Evolutionary conservation across 2,888 invertebrate species (phyloP).

Genomic region (Nomada lathburiana): DNA sequence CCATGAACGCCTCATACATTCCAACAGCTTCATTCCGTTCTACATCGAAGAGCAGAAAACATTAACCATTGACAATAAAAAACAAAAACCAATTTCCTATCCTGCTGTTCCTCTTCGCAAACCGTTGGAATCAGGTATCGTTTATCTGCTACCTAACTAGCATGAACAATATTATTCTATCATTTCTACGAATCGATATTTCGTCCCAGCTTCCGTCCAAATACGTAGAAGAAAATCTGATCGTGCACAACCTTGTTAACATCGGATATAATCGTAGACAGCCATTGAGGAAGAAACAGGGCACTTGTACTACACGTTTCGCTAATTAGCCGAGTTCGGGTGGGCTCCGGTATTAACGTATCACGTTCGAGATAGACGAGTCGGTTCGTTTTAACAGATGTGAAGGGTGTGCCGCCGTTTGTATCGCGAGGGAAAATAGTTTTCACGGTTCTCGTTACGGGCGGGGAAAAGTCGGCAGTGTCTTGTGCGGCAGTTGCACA

Average conservation of each 20-base stretch:
- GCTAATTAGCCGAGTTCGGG: conserved; percentile 66
- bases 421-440: conserved; percentile 51
- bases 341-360: conserved; percentile 53
- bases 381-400: conserved; percentile 42
- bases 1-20: no score
- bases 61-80: neutral
- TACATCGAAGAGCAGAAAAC: no score
- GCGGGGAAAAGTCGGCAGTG: conserved; percentile 59
- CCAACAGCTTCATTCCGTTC: no score
- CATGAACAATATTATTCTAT: conserved; percentile 57
- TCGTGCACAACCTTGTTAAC: conserved; percentile 28
- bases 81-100: neutral
- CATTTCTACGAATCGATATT: conserved; percentile 67
- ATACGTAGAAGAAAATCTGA: conserved; percentile 47
- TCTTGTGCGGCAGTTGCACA: conserved; percentile 52
- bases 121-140: conserved; percentile 37
- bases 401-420: conserved; percentile 9
- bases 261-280: conserved; percentile 6
- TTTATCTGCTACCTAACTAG: conserved; percentile 55
- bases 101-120: no score
- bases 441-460: conserved; percentile 36
- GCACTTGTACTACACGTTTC: neutral
- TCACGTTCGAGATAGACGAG: conserved; percentile 27
- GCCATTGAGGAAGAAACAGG: neutral
- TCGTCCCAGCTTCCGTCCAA: conserved; percentile 41